Percentiles rank a stretch among this genome's conserved stretches.
phyloP scores from a whole-genome alignment of 2,113 vertebrate genomes.

The Sardina pilchardus region DNA sequence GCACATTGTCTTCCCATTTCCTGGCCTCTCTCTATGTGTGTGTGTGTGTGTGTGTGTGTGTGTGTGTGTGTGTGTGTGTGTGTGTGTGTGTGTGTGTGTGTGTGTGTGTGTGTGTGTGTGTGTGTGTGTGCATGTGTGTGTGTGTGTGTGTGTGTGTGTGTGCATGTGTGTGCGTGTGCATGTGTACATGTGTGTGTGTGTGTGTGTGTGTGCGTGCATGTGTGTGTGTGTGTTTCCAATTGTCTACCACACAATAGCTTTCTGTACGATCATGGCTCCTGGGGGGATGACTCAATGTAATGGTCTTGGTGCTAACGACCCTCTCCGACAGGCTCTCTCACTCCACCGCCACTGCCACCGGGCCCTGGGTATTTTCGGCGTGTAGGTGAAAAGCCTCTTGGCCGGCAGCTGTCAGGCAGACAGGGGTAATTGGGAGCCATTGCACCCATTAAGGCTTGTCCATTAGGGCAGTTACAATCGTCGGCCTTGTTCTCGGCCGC shows the following conservation, averaged over 20 bases:
- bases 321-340: conserved; percentile 45
- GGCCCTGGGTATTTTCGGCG: conserved; percentile 31
- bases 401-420: conserved; percentile 68
- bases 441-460: conserved; percentile 69
- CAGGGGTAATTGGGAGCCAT: conserved; percentile 69
- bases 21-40: not conserved
- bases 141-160: not conserved
- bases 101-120: not conserved
- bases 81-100: not conserved
- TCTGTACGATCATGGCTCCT: conserved; percentile 46
- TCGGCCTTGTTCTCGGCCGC: conserved; percentile 60
- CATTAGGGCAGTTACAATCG: conserved; percentile 71
- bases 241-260: conserved; percentile 50
- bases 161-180: too few species aligned
- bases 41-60: not conserved
- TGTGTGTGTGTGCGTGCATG: not conserved
- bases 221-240: conserved; percentile 45
- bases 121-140: not conserved
- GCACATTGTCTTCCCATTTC: not conserved
- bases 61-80: not conserved
- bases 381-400: conserved; percentile 30
- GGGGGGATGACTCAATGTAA: conserved; percentile 49
- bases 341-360: conserved; percentile 22
- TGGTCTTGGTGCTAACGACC: conserved; percentile 58
- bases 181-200: not conserved